Percentiles rank a stretch among this genome's conserved stretches.
phyloP scores from a whole-genome alignment of 2,113 vertebrate species.

The Hassar affinis region DNA sequence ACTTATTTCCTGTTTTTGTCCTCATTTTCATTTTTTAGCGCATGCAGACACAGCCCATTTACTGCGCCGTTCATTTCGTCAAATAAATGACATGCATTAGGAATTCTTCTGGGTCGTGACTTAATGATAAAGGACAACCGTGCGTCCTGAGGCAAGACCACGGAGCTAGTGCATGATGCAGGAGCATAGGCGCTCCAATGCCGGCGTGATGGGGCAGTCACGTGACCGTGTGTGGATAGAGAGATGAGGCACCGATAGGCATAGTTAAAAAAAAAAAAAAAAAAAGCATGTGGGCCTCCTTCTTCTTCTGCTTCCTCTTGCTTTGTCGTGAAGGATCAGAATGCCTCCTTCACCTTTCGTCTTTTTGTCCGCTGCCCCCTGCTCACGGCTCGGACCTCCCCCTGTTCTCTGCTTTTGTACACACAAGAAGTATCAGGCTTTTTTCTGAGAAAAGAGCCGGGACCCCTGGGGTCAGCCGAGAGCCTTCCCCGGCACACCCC shows the following conservation, averaged over 20 bases:
- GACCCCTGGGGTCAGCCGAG: background rate
- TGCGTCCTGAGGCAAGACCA: background rate
- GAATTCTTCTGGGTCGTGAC: slow-evolving; percentile 10
- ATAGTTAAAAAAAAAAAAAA: too few relatives aligned
- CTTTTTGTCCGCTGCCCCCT: slow-evolving; percentile 21
- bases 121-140: slow-evolving; percentile 2
- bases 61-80: background rate
- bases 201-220: background rate
- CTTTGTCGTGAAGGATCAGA: slow-evolving; percentile 20
- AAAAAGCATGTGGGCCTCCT: slow-evolving; percentile 49
- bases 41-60: background rate
- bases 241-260: background rate
- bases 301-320: slow-evolving; percentile 62
- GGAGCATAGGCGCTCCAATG: background rate
- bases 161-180: background rate
- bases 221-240: background rate
- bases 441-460: background rate
- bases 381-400: slow-evolving; percentile 28
- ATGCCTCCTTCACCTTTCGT: slow-evolving; percentile 42
- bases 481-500: too few relatives aligned
- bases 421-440: slow-evolving; percentile 36
- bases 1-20: background rate
- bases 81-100: background rate
- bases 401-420: slow-evolving; percentile 34
- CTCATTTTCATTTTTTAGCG: background rate